These are phyloP conservation scores for Psilopogon haemacephalus DNA, from an alignment of 2,113 vertebrate genomes.

Conservation along the genomic window DNA sequence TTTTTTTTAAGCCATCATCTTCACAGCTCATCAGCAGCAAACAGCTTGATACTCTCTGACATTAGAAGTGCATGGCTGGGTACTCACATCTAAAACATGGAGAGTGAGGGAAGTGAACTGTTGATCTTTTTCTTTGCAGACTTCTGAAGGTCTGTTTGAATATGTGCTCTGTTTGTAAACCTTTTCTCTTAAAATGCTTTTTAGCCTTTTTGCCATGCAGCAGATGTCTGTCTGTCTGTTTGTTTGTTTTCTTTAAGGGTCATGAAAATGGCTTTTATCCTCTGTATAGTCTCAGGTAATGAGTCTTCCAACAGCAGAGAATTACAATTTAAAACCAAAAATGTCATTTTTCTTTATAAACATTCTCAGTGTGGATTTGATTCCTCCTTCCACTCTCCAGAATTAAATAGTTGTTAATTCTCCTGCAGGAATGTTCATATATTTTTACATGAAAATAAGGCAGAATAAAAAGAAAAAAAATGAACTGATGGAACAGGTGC, in stretches of 20 bases:
- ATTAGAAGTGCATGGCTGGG: neutral
- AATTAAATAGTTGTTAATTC: neutral
- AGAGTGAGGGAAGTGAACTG: neutral
- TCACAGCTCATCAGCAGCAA: neutral
- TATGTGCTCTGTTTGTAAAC: neutral
- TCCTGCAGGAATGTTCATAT: neutral
- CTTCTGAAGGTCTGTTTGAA: neutral
- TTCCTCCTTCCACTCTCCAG: neutral
- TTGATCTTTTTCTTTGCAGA: neutral
- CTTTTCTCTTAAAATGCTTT: neutral
- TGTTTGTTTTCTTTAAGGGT: neutral
- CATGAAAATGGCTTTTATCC: neutral
- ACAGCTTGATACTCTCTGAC: neutral
- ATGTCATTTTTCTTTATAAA: neutral
- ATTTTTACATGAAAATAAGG: neutral
- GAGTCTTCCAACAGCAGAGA: neutral
- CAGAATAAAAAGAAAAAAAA: neutral
- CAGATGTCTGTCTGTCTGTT: neutral
- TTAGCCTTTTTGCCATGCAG: neutral
- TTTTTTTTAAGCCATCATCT: neutral
- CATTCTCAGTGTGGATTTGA: neutral
- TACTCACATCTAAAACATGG: neutral
- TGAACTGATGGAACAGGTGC: no score
- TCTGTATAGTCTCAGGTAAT: neutral
- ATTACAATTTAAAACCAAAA: neutral